Percentiles rank a stretch among this genome's conserved stretches.
These are phyloP conservation scores for Melozone crissalis DNA, from an alignment of 2,113 vertebrate species.

Conservation along the genomic window DNA sequence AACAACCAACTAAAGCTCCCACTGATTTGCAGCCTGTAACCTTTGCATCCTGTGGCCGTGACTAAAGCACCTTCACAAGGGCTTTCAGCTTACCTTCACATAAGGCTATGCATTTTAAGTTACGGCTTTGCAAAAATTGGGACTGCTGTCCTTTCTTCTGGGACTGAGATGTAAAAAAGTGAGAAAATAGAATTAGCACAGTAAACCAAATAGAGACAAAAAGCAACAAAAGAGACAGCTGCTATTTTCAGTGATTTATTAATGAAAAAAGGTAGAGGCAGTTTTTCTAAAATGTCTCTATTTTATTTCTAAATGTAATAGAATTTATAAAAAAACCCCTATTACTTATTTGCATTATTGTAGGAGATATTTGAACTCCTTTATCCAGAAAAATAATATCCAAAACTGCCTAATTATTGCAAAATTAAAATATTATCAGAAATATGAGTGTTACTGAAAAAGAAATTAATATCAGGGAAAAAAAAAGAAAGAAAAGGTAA, in stretches of 20 bases:
- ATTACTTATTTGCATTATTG: background rate
- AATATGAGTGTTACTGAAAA: background rate
- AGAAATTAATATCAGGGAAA: background rate
- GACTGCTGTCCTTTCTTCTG: constrained; percentile 91
- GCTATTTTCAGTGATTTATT: background rate
- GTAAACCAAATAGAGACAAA: background rate
- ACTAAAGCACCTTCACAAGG: background rate
- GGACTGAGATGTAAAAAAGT: constrained; percentile 74
- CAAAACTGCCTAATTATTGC: background rate
- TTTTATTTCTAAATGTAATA: background rate
- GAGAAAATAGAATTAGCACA: constrained; percentile 18
- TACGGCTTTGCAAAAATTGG: constrained; percentile 90
- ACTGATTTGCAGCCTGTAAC: background rate
- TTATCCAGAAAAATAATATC: background rate
- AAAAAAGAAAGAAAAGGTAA: background rate
- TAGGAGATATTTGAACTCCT: background rate
- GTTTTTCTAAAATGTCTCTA: background rate
- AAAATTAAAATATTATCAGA: background rate
- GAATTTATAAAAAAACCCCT: background rate
- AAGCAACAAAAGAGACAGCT: background rate
- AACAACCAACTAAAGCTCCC: background rate
- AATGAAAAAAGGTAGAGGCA: background rate
- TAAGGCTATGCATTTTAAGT: constrained; percentile 94
- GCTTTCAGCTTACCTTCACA: constrained; percentile 85
- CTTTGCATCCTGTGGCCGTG: background rate